Evolutionary conservation across 2,888 invertebrate genomes (phyloP).

Genomic region (Xanthorhoe designata): DNA sequence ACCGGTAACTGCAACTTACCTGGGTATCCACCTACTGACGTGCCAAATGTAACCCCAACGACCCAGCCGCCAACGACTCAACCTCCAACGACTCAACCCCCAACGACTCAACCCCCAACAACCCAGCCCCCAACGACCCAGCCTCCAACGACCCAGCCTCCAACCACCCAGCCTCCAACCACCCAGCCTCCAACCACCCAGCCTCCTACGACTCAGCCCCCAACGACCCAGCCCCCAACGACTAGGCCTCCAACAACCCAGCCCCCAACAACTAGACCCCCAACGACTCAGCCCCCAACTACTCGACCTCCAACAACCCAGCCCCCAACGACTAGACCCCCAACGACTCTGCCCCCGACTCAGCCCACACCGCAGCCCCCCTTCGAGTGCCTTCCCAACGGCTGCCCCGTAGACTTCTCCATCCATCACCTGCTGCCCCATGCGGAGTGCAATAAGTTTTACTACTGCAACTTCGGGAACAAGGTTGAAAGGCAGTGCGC

Average conservation of each 20-base stretch:
- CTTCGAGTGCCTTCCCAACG: conserved; percentile 17
- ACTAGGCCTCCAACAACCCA: not conserved
- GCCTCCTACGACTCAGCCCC: conserved; percentile 1
- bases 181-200: conserved; percentile 16
- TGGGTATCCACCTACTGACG: conserved; percentile 40
- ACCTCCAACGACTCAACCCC: conserved; percentile 21
- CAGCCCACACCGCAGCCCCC: conserved; percentile 27
- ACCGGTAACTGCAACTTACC: conserved; percentile 56
- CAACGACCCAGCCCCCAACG: not conserved
- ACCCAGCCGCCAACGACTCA: conserved; percentile 28
- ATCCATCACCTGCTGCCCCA: conserved; percentile 54
- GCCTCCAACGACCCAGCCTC: conserved; percentile 13
- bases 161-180: conserved; percentile 13
- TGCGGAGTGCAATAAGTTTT: conserved; percentile 55
- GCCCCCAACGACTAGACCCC: conserved; percentile 13
- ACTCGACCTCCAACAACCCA: conserved; percentile 9
- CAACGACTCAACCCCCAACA: conserved; percentile 22
- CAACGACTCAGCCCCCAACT: conserved; percentile 17
- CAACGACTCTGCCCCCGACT: not conserved
- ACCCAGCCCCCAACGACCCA: conserved; percentile 8
- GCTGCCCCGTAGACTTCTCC: conserved; percentile 42
- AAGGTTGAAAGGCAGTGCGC: conserved; percentile 47
- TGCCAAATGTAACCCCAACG: conserved; percentile 27
- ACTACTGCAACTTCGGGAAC: conserved; percentile 56
- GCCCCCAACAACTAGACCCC: not conserved